phyloP scores from a whole-genome alignment of 2,113 vertebrate genomes.

The Xyrauchen texanus region DNA sequence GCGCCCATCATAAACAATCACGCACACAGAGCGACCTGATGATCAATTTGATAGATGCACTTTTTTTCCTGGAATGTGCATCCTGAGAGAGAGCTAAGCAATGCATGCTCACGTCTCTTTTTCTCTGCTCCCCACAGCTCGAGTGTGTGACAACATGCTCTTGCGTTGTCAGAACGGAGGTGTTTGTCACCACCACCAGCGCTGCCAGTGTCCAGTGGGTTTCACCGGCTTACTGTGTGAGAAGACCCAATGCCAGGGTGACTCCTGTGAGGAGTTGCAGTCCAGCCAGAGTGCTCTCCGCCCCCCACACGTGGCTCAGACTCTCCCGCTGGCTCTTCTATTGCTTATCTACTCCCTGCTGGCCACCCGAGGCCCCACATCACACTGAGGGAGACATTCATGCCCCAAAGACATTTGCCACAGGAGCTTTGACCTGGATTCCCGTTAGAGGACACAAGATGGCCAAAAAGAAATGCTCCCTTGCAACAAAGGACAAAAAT shows the following conservation, averaged over 20 bases:
- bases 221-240: conserved; percentile 91
- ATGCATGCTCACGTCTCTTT: conserved; percentile 53
- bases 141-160: conserved; percentile 92
- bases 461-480: conserved; percentile 13
- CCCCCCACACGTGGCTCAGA: conserved; percentile 23
- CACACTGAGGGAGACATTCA: conserved; percentile 37
- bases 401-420: conserved; percentile 22
- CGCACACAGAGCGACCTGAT: conserved; percentile 28
- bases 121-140: conserved; percentile 78
- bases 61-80: conserved; percentile 29
- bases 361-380: conserved; percentile 30
- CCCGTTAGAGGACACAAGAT: conserved; percentile 18
- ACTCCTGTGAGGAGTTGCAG: conserved; percentile 76
- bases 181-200: conserved; percentile 88
- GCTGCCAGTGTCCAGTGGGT: conserved; percentile 84
- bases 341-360: conserved; percentile 65
- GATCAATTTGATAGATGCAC: conserved; percentile 8
- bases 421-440: neutral
- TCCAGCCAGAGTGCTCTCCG: conserved; percentile 64
- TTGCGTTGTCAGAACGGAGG: conserved; percentile 96
- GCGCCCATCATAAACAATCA: conserved; percentile 53
- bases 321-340: conserved; percentile 61
- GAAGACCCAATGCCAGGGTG: conserved; percentile 81
- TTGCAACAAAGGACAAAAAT: neutral
- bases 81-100: conserved; percentile 43